These are phyloP conservation scores for Drosophila dives DNA, from an alignment of 2,888 invertebrate genomes.

Conservation along the genomic window DNA sequence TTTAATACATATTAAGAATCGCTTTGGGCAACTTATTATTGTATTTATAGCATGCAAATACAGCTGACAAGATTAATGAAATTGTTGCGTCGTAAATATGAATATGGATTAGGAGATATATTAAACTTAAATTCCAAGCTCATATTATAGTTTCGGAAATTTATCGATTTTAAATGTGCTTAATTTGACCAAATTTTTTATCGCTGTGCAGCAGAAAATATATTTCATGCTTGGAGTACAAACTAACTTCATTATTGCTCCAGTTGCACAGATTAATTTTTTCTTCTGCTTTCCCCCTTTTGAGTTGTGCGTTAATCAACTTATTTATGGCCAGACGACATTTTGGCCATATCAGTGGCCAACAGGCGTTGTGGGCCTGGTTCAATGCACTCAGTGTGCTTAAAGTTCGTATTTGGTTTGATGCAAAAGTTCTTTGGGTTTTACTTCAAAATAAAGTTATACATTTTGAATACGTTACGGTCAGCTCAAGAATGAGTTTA, in stretches of 20 bases:
- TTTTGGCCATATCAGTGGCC: slow-evolving; percentile 48
- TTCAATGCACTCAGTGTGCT: slow-evolving; percentile 32
- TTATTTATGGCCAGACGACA: slow-evolving; percentile 57
- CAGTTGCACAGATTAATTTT: not conserved
- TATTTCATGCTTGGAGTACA: not conserved
- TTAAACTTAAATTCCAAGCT: not conserved
- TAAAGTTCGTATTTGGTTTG: slow-evolving; percentile 11
- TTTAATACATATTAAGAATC: slow-evolving; percentile 10
- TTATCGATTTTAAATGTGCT: not conserved
- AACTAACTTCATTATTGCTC: slow-evolving; percentile 19
- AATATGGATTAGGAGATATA: not conserved
- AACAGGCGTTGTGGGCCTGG: slow-evolving; percentile 30
- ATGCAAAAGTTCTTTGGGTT: slow-evolving; percentile 25
- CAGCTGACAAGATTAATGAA: not conserved
- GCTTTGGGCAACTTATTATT: not conserved
- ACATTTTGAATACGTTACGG: slow-evolving; percentile 7
- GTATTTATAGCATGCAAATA: not conserved
- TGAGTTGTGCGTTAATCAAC: slow-evolving; percentile 53
- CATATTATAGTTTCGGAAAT: not conserved
- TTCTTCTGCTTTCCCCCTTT: not conserved
- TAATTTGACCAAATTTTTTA: not conserved
- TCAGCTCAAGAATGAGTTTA: slow-evolving; percentile 6
- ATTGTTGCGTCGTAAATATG: not conserved
- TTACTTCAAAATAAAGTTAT: slow-evolving; percentile 43
- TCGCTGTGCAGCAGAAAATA: not conserved